phyloP scores from a whole-genome alignment of 2,888 invertebrate genomes.

The Cephus pulcher region DNA sequence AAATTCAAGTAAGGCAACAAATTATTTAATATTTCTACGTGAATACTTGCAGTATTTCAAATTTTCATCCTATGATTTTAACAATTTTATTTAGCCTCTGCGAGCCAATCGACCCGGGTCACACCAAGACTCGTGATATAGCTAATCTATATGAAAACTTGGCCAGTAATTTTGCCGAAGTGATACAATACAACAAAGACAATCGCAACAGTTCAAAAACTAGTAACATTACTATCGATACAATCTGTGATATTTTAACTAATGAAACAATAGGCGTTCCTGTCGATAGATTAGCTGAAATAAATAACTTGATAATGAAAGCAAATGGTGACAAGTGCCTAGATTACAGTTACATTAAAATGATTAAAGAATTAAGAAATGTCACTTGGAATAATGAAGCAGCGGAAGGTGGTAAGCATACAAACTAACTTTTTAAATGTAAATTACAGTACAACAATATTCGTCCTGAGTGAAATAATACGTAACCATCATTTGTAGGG shows the following conservation, averaged over 20 bases:
- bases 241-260: conserved; percentile 82
- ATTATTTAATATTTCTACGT: conserved; percentile 10
- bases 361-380: conserved; percentile 77
- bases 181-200: conserved; percentile 96
- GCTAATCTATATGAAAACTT: conserved; percentile 85
- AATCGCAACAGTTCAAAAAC: conserved; percentile 76
- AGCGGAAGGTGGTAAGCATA: conserved; percentile 73
- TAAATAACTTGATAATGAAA: conserved; percentile 78
- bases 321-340: conserved; percentile 79
- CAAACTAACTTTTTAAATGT: neutral
- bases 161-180: conserved; percentile 87
- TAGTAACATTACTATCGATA: conserved; percentile 82
- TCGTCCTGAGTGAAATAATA: neutral
- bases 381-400: conserved; percentile 74
- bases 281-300: conserved; percentile 77
- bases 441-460: neutral
- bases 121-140: conserved; percentile 74
- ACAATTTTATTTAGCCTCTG: conserved; percentile 73
- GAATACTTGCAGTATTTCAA: neutral
- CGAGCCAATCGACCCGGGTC: conserved; percentile 75
- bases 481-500: conserved; percentile 60
- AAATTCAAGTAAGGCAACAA: conserved; percentile 75
- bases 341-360: conserved; percentile 84
- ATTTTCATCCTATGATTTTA: conserved; percentile 7
- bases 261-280: conserved; percentile 72